A percentile compares a stretch with the other conserved stretches of the same genome.
phyloP scores from a whole-genome alignment of 2,113 vertebrate genomes.

The Cynoglossus semilaevis region DNA sequence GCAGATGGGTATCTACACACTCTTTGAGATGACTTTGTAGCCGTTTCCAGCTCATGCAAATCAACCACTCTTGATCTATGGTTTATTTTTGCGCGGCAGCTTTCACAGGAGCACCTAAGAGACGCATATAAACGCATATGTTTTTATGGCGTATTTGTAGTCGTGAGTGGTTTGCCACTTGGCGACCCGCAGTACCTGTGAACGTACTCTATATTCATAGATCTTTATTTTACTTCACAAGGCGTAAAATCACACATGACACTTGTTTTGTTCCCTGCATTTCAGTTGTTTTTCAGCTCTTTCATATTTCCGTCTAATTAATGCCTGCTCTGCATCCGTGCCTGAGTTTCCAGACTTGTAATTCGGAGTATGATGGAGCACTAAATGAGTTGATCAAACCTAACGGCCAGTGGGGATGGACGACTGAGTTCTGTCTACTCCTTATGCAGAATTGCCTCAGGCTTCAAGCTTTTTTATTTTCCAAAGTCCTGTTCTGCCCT shows the following conservation, averaged over 20 bases:
- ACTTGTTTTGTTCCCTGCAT: background rate
- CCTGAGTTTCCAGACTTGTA: conserved; percentile 4
- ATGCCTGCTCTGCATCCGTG: background rate
- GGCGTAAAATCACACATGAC: conserved; percentile 38
- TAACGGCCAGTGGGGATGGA: background rate
- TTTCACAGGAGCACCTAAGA: background rate
- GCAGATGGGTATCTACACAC: background rate
- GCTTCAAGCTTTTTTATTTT: conserved; percentile 13
- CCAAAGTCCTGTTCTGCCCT: conserved; percentile 5
- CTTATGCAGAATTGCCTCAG: background rate
- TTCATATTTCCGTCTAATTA: background rate
- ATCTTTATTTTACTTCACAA: conserved; percentile 76
- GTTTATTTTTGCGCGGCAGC: background rate
- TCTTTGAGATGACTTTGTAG: background rate
- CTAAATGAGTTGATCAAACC: conserved; percentile 23
- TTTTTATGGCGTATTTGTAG: conserved; percentile 57
- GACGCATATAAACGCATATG: conserved; percentile 27
- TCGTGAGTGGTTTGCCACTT: conserved; percentile 52
- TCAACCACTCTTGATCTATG: background rate
- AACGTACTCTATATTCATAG: conserved; percentile 78
- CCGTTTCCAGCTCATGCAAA: background rate
- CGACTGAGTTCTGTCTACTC: background rate
- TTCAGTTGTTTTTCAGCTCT: background rate
- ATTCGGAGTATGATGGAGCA: conserved; percentile 11
- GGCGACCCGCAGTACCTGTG: conserved; percentile 63